Conservation (phyloP, 2,113 vertebrate species). For the Glareola pratincola region DNA sequence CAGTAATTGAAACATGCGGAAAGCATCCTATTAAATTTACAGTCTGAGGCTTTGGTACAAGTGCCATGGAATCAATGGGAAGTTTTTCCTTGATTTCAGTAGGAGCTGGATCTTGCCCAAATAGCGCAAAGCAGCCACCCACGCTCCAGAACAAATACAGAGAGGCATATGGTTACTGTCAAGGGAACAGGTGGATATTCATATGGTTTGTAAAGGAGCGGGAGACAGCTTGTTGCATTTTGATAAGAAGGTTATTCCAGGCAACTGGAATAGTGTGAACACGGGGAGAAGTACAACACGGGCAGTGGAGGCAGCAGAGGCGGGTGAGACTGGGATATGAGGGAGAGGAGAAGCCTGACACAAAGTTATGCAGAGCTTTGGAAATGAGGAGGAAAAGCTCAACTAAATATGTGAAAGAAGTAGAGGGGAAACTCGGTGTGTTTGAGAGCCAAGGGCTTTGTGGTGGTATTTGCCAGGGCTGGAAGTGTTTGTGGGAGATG, state of each 20-base stretch:
- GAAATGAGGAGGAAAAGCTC: background rate
- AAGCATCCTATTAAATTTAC: background rate
- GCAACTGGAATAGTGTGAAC: background rate
- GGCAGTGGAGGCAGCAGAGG: background rate
- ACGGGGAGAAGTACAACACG: background rate
- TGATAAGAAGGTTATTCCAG: constrained; percentile 29
- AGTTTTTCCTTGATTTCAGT: background rate
- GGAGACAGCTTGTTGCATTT: constrained; percentile 9
- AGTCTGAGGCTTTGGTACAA: background rate
- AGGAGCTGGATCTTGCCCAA: constrained; percentile 56
- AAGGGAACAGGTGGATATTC: constrained; percentile 51
- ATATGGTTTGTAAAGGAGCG: constrained; percentile 11
- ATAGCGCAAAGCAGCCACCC: background rate
- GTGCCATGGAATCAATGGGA: constrained; percentile 2
- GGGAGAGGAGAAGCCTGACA: background rate
- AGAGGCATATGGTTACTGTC: constrained; percentile 57
- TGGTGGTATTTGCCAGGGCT: background rate
- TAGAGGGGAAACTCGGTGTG: background rate
- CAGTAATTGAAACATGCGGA: background rate
- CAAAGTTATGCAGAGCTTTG: background rate
- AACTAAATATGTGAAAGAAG: background rate
- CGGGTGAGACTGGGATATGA: background rate
- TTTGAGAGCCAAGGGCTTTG: background rate
- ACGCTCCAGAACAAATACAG: background rate
- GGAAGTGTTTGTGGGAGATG: background rate